Evolutionary conservation across 2,888 invertebrate genomes (phyloP).

Genomic region (Pimpla rufipes): DNA sequence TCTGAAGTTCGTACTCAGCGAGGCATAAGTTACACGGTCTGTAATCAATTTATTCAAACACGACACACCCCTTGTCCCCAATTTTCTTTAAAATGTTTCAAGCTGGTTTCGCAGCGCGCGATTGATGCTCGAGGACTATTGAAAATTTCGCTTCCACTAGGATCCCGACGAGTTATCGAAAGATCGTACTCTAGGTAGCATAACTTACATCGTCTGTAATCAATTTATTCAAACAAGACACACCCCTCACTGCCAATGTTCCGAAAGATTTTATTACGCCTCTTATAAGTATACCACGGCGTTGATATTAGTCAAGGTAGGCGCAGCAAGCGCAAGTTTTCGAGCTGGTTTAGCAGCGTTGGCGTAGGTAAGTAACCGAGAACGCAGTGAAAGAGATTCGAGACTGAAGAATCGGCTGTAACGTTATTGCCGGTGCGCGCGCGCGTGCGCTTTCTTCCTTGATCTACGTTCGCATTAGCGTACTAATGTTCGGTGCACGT

Average conservation of each 20-base stretch:
- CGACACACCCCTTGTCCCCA: constrained; percentile 41
- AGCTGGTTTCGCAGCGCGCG: constrained; percentile 16
- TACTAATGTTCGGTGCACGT: constrained; percentile 51
- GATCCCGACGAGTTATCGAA: neutral
- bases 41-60: constrained; percentile 50
- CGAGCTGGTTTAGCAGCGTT: constrained; percentile 56
- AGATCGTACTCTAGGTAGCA: neutral
- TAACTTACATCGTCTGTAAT: constrained; percentile 30
- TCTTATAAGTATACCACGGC: constrained; percentile 53
- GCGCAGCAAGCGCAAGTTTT: constrained; percentile 39
- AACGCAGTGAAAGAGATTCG: constrained; percentile 29
- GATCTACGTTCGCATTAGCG: constrained; percentile 65
- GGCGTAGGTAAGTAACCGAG: constrained; percentile 36
- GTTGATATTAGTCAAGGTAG: constrained; percentile 43
- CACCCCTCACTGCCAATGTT: constrained; percentile 46
- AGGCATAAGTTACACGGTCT: constrained; percentile 12
- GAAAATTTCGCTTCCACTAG: neutral
- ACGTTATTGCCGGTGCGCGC: neutral
- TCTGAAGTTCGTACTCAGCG: neutral
- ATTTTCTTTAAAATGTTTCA: constrained; percentile 38
- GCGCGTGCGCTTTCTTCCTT: constrained; percentile 56
- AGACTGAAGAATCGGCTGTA: constrained; percentile 50
- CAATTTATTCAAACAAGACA: constrained; percentile 48
- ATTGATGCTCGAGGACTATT: neutral
- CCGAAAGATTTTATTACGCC: constrained; percentile 56